These are phyloP conservation scores for Zaprionus vittiger DNA, from an alignment of 1,140 invertebrate species.

Conservation along the genomic window DNA sequence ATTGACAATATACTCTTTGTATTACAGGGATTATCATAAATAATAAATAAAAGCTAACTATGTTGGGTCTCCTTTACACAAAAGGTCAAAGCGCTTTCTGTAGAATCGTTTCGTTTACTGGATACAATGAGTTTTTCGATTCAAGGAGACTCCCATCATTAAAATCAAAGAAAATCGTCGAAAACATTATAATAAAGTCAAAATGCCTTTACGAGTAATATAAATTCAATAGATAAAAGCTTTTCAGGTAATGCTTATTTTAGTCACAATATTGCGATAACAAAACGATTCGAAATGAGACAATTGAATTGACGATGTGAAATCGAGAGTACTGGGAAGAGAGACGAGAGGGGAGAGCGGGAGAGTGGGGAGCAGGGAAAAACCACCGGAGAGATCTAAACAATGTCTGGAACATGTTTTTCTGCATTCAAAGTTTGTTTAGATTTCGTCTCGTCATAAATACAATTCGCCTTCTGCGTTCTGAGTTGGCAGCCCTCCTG, in stretches of 20 bases:
- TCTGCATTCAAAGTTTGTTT: constrained; percentile 67
- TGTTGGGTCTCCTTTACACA: too few relatives aligned
- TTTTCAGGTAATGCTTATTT: not conserved
- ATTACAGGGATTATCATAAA: too few relatives aligned
- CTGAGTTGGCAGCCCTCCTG: not conserved
- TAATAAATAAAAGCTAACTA: too few relatives aligned
- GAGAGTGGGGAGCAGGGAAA: not conserved
- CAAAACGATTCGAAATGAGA: constrained; percentile 24
- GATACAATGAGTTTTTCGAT: too few relatives aligned
- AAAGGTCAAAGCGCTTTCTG: too few relatives aligned
- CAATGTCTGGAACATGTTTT: constrained; percentile 78
- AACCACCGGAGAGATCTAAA: constrained; percentile 57
- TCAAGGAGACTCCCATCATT: too few relatives aligned
- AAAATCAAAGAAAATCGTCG: not conserved
- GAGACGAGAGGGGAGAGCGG: constrained; percentile 18
- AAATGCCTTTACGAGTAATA: not conserved
- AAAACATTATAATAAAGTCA: not conserved
- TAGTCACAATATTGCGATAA: constrained; percentile 45
- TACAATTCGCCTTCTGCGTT: constrained; percentile 24
- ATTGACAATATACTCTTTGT: too few relatives aligned
- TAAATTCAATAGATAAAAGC: not conserved
- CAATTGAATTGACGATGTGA: constrained; percentile 19
- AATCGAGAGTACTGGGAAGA: constrained; percentile 22
- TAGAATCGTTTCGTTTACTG: too few relatives aligned
- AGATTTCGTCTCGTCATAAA: constrained; percentile 67